phyloP scores from a whole-genome alignment of 2,797 vertebrate genomes.

The Phyllotis vaccarum region DNA sequence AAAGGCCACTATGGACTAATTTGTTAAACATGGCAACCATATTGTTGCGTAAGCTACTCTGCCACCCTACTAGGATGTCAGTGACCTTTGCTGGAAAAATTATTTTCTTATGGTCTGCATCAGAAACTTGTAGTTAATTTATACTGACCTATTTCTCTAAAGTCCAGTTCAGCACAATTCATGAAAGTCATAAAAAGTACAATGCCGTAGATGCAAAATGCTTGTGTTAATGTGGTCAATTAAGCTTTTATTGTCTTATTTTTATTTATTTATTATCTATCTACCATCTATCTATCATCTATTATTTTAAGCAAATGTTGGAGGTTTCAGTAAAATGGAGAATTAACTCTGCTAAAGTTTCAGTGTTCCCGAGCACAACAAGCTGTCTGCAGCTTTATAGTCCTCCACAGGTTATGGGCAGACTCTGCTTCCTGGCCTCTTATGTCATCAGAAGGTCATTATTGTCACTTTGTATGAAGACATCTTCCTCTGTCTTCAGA shows the following conservation, averaged over 20 bases:
- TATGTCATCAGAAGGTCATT: background rate
- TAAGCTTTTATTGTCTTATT: background rate
- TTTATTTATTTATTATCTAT: background rate
- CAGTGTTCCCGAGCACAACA: background rate
- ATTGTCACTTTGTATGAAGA: fast-evolving
- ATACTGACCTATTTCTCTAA: background rate
- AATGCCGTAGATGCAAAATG: background rate
- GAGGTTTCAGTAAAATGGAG: background rate
- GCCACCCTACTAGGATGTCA: background rate
- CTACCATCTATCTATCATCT: background rate
- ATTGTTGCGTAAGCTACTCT: background rate
- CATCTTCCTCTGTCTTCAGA: background rate
- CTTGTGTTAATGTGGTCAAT: background rate
- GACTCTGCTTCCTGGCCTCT: background rate
- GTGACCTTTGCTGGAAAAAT: conserved; percentile 12
- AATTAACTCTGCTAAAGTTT: background rate
- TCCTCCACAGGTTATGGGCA: background rate
- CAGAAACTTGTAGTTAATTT: background rate
- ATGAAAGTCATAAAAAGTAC: background rate
- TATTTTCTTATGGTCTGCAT: background rate
- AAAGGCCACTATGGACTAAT: background rate
- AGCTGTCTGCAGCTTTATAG: background rate
- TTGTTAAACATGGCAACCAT: background rate
- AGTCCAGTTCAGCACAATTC: background rate
- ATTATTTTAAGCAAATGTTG: background rate